These are phyloP conservation scores for Xenus cinereus DNA, from an alignment of 2,113 vertebrate species.

Conservation along the genomic window DNA sequence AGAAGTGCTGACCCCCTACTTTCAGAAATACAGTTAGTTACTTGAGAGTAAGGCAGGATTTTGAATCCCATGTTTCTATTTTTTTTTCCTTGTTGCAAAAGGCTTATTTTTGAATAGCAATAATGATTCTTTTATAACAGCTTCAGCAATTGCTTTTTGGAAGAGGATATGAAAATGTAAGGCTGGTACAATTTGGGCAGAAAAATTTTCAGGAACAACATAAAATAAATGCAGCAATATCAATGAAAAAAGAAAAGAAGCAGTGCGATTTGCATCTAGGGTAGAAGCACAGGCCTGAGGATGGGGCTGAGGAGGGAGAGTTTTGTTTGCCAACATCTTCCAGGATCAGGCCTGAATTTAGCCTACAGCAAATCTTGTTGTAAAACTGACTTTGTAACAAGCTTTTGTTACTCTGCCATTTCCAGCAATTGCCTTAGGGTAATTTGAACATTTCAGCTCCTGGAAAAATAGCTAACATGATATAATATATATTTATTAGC, in stretches of 20 bases:
- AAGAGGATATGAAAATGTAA: not conserved
- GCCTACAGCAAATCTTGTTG: not conserved
- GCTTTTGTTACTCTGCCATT: not conserved
- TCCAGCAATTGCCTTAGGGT: conserved; percentile 1
- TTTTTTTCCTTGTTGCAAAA: not conserved
- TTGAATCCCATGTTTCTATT: not conserved
- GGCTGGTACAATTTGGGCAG: not conserved
- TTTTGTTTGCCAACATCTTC: not conserved
- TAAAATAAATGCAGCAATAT: not conserved
- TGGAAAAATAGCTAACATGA: conserved; percentile 40
- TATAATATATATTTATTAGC: conserved; percentile 48
- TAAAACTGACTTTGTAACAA: not conserved
- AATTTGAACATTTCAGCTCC: not conserved
- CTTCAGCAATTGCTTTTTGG: not conserved
- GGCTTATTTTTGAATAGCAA: not conserved
- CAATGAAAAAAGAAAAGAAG: not conserved
- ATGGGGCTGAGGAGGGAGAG: not conserved
- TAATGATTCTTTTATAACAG: not conserved
- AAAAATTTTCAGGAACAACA: not conserved
- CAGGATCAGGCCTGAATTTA: not conserved
- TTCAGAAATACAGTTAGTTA: not conserved
- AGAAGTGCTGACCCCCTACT: fast-evolving
- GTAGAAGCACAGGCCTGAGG: not conserved
- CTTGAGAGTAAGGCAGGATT: not conserved
- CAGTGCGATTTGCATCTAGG: not conserved